Evolutionary conservation across 2,797 vertebrate species (phyloP).

Genomic region (Acrossocheilus fasciatus): DNA sequence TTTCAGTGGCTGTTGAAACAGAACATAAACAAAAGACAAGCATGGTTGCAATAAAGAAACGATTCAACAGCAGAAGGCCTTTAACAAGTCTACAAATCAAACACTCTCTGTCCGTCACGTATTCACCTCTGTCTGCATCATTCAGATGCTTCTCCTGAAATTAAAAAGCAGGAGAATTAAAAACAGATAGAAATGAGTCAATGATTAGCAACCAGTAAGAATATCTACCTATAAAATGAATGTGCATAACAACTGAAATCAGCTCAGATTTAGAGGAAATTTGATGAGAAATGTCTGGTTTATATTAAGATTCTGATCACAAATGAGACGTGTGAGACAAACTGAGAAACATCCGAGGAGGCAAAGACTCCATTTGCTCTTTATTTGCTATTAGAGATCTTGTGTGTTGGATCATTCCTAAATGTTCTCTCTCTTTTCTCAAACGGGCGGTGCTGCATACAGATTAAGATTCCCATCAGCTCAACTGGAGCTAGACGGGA

Average conservation of each 20-base stretch:
- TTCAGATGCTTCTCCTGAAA: neutral
- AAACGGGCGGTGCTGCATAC: slow-evolving; percentile 76
- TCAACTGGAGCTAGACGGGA: slow-evolving; percentile 79
- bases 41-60: slow-evolving; percentile 1
- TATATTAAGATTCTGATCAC: neutral
- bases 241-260: neutral
- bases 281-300: neutral
- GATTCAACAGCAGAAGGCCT: neutral
- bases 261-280: neutral
- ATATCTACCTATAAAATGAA: neutral
- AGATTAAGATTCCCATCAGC: slow-evolving; percentile 82
- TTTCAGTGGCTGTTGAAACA: slow-evolving; percentile 44
- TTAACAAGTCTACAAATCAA: neutral
- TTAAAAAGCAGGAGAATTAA: neutral
- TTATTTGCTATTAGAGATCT: neutral
- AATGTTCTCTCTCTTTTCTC: neutral
- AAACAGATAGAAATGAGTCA: neutral
- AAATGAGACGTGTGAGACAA: neutral
- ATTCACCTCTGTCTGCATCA: neutral
- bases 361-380: neutral
- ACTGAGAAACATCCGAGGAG: neutral
- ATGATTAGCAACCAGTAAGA: neutral
- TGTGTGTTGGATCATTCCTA: neutral
- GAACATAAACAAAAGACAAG: slow-evolving; percentile 42
- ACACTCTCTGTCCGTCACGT: slow-evolving; percentile 19